phyloP scores from a whole-genome alignment of 2,888 invertebrate species.

The Lasioglossum villosulum region DNA sequence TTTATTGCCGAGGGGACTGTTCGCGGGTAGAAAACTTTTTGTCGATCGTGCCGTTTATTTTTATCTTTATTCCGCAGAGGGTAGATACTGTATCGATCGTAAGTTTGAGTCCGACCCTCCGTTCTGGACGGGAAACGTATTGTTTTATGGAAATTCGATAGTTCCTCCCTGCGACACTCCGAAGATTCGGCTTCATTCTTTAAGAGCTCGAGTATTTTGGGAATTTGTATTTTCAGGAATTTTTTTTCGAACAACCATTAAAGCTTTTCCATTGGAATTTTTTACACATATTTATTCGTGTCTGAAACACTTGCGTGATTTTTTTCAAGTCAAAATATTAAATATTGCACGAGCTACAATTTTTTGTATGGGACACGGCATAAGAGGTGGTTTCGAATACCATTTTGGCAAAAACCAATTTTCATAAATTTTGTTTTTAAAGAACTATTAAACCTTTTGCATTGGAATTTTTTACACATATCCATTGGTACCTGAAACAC shows the following conservation, averaged over 20 bases:
- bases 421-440: no score
- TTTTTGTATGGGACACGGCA: no score
- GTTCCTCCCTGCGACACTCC: background rate
- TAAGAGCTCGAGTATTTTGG: background rate
- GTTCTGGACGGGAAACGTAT: conserved; percentile 8
- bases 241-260: background rate
- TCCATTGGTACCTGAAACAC: no score
- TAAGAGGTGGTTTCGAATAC: no score
- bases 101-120: background rate
- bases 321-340: no score
- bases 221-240: background rate
- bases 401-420: no score
- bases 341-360: no score
- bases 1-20: conserved; percentile 24
- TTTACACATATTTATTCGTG: no score
- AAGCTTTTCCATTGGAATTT: no score
- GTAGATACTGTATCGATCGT: conserved; percentile 29
- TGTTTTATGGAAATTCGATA: conserved; percentile 29
- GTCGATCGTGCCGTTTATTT: conserved; percentile 24
- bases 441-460: no score
- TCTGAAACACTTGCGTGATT: no score
- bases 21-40: conserved; percentile 28
- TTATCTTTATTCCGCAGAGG: conserved; percentile 7
- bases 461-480: no score
- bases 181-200: background rate